Evolutionary conservation across 1,140 invertebrate genomes (phyloP), one percentile per base, ranked within the genome.

Genomic region (Bathynomus jamesi): DNA sequence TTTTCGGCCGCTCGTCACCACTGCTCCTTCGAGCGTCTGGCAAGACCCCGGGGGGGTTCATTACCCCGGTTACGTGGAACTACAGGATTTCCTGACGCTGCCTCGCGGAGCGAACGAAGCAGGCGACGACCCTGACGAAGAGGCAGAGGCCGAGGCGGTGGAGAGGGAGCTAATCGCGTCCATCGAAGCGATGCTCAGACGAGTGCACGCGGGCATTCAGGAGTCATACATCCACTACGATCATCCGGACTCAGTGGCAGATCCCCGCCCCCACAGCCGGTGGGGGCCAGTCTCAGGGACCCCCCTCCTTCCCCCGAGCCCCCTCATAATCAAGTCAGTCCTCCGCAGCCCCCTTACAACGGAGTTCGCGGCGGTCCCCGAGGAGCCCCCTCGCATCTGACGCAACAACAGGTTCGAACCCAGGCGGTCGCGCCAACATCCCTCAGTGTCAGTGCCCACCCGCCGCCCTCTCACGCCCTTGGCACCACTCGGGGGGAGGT

Each of bases 161-260:
- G 61, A 69, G 32, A 69, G 63, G 21, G 75, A 71, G 4, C 65
- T 73, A 32, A 71, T 73, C 28, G 61, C 71, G 13, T 72, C 70
- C 60, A 71, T 76, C 28, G 75, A 76, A 53, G 75, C 71, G 0
- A 70, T 70, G 30, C 71, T 76, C 31, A 67, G 71, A 24, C 71
- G 75, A 25, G 64, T 76, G 3, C 75, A 76, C 32, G 32, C 40
- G 8, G 75, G 72, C 5, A 62, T 76, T 24, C 75, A 76, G 69
- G 75, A 76, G 60, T 76, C 75, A 25, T 76, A 76, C 66, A 67
- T 76, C 28, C 72, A 69, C 67, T 70, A 73, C 28, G 75, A 76
- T 21, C 69, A 70, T 27, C 75, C 71, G 21, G 75, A 73, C 31
- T 69, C 69, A 21, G 72, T 69, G 30, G 40, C 64, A 61, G 67